Evolutionary conservation across 2,797 vertebrate genomes (phyloP).

Genomic region (Semaprochilodus insignis): DNA sequence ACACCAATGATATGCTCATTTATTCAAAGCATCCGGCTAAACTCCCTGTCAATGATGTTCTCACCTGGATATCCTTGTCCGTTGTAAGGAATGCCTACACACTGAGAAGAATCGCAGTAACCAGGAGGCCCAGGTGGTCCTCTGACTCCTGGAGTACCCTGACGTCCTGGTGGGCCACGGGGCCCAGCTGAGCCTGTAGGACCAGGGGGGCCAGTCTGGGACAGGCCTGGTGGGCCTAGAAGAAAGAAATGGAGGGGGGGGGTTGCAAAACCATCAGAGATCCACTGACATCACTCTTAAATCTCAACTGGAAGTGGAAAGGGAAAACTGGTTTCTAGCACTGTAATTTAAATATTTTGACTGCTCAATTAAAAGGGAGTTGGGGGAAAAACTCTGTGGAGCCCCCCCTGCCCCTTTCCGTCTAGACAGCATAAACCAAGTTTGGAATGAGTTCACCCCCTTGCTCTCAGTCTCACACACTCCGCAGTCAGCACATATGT

Average conservation of each 20-base stretch:
- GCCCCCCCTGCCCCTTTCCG: constrained; percentile 70
- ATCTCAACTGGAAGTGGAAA: constrained; percentile 64
- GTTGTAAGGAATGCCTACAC: constrained; percentile 98
- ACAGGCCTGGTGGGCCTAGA: constrained; percentile 93
- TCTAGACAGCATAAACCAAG: constrained; percentile 79
- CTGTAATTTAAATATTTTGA: constrained; percentile 77
- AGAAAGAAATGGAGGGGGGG: constrained; percentile 24
- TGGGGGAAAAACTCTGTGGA: constrained; percentile 61
- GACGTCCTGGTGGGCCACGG: constrained; percentile 92
- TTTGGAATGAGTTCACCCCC: constrained; percentile 76
- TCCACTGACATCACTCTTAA: constrained; percentile 68
- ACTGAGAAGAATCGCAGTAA: constrained; percentile 98
- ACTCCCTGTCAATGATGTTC: constrained; percentile 43
- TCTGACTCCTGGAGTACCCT: constrained; percentile 90
- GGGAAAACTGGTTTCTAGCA: constrained; percentile 61
- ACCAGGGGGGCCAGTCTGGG: constrained; percentile 91
- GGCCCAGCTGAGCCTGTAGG: constrained; percentile 89
- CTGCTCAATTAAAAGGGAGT: constrained; percentile 75
- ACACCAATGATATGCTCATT: not conserved
- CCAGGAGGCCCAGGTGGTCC: constrained; percentile 94
- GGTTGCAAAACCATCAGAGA: constrained; percentile 45
- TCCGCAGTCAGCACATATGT: constrained; percentile 79
- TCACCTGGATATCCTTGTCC: constrained; percentile 98
- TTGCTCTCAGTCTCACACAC: constrained; percentile 57
- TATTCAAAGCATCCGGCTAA: not conserved